A percentile compares a stretch with the other conserved stretches of the same genome.
These are phyloP conservation scores for Parascotia fuliginaria DNA, from an alignment of 2,888 invertebrate genomes.

Conservation along the genomic window DNA sequence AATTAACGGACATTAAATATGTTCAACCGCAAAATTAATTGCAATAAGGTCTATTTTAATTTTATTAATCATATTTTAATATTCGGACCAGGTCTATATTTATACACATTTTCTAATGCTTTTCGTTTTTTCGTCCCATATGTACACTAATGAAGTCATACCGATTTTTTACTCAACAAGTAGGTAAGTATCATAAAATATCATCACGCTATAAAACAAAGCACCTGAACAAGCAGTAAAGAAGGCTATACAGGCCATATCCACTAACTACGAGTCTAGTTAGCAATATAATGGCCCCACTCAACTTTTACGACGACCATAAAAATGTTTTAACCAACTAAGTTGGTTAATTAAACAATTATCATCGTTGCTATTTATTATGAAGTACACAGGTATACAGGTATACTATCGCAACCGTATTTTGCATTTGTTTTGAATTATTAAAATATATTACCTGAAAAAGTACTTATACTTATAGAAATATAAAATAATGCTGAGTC, in stretches of 20 bases:
- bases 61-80: too few species aligned
- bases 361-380: conserved; percentile 35
- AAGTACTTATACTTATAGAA: too few species aligned
- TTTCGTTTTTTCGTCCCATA: too few species aligned
- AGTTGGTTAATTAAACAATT: conserved; percentile 48
- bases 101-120: too few species aligned
- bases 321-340: conserved; percentile 41
- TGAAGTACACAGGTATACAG: conserved; percentile 26
- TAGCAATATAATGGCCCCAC: conserved; percentile 33
- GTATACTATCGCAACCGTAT: conserved; percentile 14
- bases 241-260: conserved; percentile 26
- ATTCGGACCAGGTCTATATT: too few species aligned
- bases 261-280: conserved; percentile 34
- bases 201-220: conserved; percentile 44
- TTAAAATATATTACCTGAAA: too few species aligned
- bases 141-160: too few species aligned
- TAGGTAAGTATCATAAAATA: conserved; percentile 36
- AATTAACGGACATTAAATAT: too few species aligned
- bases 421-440: background rate
- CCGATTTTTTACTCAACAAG: conserved; percentile 35
- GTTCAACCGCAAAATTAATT: too few species aligned
- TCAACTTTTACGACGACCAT: conserved; percentile 39
- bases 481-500: too few species aligned
- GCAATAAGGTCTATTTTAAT: too few species aligned
- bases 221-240: conserved; percentile 43